Base-by-base conservation (phyloP, 2,888 invertebrate species). In the Andricus curvator region DNA sequence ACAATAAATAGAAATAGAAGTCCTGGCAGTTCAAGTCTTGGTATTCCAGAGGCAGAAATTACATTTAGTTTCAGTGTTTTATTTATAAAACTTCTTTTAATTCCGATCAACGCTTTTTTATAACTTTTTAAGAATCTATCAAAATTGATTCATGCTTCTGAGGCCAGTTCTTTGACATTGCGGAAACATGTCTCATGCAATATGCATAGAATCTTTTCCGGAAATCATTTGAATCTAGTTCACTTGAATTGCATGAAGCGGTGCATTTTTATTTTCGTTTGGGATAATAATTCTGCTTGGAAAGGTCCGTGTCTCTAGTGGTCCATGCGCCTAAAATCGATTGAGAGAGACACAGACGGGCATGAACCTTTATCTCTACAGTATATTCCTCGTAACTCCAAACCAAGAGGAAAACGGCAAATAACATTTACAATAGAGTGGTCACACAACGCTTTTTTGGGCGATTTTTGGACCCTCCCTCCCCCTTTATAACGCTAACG, bases 301-400 rank as follows among this genome's bases (percentile, higher is more conserved):
- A 65, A 66, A 78, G 29, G 78, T 64, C 65, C 65, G n/a, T 29
- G 51, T 66, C 89, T 89, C 87, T 89, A 88, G 86, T 88, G 89
- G 90, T 88, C 89, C 89, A 88, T 85, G 88, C 87, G 86, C 89
- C 88, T 88, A 88, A 90, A 90, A 91, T 91, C 91, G 90, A 91
- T 91, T 88, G 88, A 86, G 86, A 87, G 89, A 88, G 88, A 89
- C 87, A 88, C 88, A 86, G 88, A 87, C 88, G 84, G 88, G 88
- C 89, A 90, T 88, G 87, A 88, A 89, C 89, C 89, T 89, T 84
- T 81, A 83, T 78, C 37, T 78, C 80, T 87, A 88, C 82, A 82
- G 84, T 86, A 78, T 82, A 83, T 89, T 87, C 85, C 80, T 83
- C 85, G 84, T 89, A 89, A 89, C 88, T 90, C 83, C 78, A 79